phyloP scores from a whole-genome alignment of 37 sponge, comb jelly and placozoan genomes.

The Chondrosia reniformis region DNA sequence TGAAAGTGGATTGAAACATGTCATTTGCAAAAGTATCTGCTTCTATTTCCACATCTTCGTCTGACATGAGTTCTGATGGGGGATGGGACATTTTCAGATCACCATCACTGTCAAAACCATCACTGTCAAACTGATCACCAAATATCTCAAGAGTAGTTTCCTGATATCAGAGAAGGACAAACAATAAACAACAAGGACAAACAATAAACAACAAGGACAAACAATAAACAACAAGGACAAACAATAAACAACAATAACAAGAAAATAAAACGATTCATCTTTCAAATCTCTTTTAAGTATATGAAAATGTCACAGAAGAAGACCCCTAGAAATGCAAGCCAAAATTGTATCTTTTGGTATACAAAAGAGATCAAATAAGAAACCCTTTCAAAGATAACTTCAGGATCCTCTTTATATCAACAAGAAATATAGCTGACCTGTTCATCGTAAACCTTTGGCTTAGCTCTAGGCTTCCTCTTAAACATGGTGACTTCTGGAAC shows the following conservation, averaged over 20 bases:
- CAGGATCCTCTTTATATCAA: no score
- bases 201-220: background rate
- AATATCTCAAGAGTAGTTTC: conserved; percentile 11
- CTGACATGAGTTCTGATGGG: conserved; percentile 7
- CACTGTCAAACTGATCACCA: conserved; percentile 24
- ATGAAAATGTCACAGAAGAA: no score
- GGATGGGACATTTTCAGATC: conserved; percentile 1
- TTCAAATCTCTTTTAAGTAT: no score
- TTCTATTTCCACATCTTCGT: conserved; percentile 5
- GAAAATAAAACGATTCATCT: background rate
- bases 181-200: background rate
- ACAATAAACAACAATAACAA: background rate
- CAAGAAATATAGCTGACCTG: no score
- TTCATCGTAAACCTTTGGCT: no score
- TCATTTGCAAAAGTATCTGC: conserved; percentile 14
- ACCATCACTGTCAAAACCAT: conserved; percentile 5
- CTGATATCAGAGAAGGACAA: background rate
- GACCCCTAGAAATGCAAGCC: no score
- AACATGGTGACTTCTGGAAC: no score
- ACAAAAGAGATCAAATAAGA: no score
- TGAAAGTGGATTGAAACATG: conserved; percentile 20
- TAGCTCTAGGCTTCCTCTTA: no score
- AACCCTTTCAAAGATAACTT: no score
- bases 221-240: background rate
- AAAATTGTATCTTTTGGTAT: no score